A percentile compares a stretch with the other conserved stretches of the same genome.
Evolutionary conservation across 2,113 vertebrate genomes (phyloP).

Genomic region (Dromiciops gliroides): DNA sequence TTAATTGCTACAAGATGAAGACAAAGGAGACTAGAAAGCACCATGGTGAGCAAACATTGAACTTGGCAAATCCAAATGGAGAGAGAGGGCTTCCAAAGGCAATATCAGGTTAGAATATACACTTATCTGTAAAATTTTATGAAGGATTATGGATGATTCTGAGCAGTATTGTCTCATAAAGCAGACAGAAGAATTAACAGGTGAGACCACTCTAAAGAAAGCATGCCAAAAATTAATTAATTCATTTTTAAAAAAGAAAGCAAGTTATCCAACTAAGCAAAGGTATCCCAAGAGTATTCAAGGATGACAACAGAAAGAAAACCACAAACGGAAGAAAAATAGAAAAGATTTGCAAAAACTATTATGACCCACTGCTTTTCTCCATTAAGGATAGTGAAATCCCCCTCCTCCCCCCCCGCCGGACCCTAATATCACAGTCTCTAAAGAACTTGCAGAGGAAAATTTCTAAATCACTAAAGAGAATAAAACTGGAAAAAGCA

Average conservation of each 20-base stretch:
- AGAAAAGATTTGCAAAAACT: not conserved
- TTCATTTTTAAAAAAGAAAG: too few relatives aligned
- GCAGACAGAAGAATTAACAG: not conserved
- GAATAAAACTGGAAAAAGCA: not conserved
- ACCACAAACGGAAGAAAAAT: not conserved
- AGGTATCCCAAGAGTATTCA: not conserved
- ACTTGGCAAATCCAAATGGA: not conserved
- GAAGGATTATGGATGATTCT: not conserved
- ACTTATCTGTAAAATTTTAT: not conserved
- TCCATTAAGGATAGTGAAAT: not conserved
- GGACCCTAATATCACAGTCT: not conserved
- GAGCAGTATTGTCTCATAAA: not conserved
- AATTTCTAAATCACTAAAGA: not conserved
- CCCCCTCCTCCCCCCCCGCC: rapidly evolving
- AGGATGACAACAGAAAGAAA: not conserved
- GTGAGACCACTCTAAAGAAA: not conserved
- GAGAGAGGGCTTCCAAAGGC: not conserved
- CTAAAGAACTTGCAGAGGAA: not conserved
- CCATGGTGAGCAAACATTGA: not conserved
- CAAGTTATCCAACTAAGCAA: not conserved
- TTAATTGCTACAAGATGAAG: not conserved
- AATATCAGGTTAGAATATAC: not conserved
- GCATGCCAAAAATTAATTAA: not conserved
- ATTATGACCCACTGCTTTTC: not conserved
- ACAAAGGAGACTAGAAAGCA: not conserved